Evolutionary conservation across 2,888 invertebrate genomes (phyloP), one percentile per base, ranked within the genome.

Genomic region (Harpagoxenus sublaevis): DNA sequence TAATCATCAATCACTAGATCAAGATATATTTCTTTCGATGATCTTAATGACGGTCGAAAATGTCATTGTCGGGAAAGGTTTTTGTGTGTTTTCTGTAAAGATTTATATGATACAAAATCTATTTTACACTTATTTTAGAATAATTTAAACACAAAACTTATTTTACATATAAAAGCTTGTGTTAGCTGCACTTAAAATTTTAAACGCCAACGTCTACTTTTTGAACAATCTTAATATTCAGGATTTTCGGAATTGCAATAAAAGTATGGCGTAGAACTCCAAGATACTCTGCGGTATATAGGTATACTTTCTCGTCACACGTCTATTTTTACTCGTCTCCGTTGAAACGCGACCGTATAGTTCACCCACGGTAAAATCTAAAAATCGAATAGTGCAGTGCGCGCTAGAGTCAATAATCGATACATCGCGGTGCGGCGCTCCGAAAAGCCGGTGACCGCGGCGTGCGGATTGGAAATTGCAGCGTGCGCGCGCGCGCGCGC

Each of bases 391-490:
- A 55, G 45, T 53, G 31, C 15, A 45, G 53, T 39, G 60, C n/a
- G 60, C n/a, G 73, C 35, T 39, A n/a, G 55, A 48, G 57, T 48
- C 60, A 79, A 79, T 79, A 79, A 79, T 79, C 79, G 79, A 79
- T 79, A 79, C 79, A 60, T 48, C 73, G 63, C 66, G 55, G 55
- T 18, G 55, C 78, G 48, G 60, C 35, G 79, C 60, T 71, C 60
- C 79, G 79, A 79, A 79, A 79, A 79, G 79, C 74, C 75, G 82
- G 92, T 87, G 90, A 90, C 91, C 91, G 92, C 92, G 92, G 91
- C 91, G 91, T 91, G 90, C 92, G 92, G 93, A 92, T 92, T 92
- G 89, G 91, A 90, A 91, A 92, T 90, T 91, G 88, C 90, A 87
- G 85, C 89, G 90, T 89, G 89, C 90, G 45, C 48, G 55, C 62